Conservation (phyloP, 2,113 vertebrate genomes). For the Orthochromis malagaraziensis region DNA sequence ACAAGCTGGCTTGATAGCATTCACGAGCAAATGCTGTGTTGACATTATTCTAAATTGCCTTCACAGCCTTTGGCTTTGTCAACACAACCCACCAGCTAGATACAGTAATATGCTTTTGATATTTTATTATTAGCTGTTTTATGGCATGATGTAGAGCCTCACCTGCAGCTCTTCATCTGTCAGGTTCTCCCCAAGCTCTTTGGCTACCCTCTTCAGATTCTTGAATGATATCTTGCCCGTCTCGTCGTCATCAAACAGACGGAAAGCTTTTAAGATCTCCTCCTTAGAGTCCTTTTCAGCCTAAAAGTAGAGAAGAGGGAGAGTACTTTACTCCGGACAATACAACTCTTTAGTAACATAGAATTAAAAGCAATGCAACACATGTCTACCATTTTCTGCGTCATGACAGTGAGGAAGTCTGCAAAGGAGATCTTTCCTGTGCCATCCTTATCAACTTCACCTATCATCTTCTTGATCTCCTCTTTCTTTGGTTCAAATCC, state of each 20-base stretch:
- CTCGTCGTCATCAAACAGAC: slow-evolving; percentile 89
- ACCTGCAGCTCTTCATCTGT: slow-evolving; percentile 95
- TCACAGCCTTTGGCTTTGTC: not conserved
- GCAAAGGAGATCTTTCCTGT: slow-evolving; percentile 85
- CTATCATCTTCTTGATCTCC: slow-evolving; percentile 89
- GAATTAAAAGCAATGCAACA: not conserved
- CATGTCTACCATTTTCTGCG: slow-evolving; percentile 85
- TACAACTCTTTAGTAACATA: not conserved
- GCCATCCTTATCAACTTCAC: slow-evolving; percentile 85
- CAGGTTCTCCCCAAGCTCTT: slow-evolving; percentile 87
- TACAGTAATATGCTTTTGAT: not conserved
- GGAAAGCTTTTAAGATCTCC: slow-evolving; percentile 93
- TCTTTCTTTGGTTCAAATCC: slow-evolving; percentile 94
- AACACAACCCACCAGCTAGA: not conserved
- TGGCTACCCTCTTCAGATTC: slow-evolving; percentile 90
- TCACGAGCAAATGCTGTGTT: not conserved
- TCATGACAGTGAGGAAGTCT: slow-evolving; percentile 86
- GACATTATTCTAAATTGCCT: not conserved
- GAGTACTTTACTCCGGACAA: not conserved
- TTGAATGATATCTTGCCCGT: slow-evolving; percentile 93
- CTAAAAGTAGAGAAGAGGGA: slow-evolving; percentile 42
- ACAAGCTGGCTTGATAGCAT: not conserved
- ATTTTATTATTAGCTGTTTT: not conserved
- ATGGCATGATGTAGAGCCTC: not conserved
- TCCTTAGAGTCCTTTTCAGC: slow-evolving; percentile 94